Base-by-base conservation (phyloP, 2,113 vertebrate genomes). In the Poicephalus meyeri region DNA sequence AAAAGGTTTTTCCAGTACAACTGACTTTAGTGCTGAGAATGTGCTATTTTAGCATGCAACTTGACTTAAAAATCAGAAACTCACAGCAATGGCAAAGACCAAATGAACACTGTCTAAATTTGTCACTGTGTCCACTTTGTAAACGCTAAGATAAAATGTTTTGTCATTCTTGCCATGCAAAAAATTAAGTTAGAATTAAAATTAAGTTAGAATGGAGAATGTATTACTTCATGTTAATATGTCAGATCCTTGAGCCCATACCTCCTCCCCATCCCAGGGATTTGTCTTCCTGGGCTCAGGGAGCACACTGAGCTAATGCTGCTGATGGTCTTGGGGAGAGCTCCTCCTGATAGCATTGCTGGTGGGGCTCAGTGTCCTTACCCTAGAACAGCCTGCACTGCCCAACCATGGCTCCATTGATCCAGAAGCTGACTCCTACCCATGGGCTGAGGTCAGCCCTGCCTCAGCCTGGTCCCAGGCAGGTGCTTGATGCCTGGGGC, bases 401-500 rank as follows among this genome's bases (percentile, higher is more conserved):
- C 42, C 25, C 39, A 35, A 6, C 10, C 31, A 17, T 2, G 4
- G 46, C 13, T 24, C 14, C 20, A 16, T 5, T 41, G 37, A 74
- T 56, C 21, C 39, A 78, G 5, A 50, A 13, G 44, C n/a, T 76
- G 17, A 37, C 13, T 8, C 13, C 7, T 7, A 65, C 7, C 14
- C 1, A 0, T 8, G 6, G 37, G 16, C 37, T 52, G 24, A 46
- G 35, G 16, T 26, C 35, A 58, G 16, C 12, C 12, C 4, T 11
- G 11, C 16, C 28, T 44, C 4, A 9, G 13, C 20, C 29, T 26
- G 10, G 13, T 58, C 26, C 21, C 28, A n/a, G 11, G 13, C 11
- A 66, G 6, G 7, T 39, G 5, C 11, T n/a, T 1, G 1, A 24
- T 19, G 2, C 5, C 9, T 1, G 1, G 11, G 5, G 14, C 6